Base-by-base conservation (phyloP, 92 coral and sea anemone genomes). In the Epizoanthus scotinus region DNA sequence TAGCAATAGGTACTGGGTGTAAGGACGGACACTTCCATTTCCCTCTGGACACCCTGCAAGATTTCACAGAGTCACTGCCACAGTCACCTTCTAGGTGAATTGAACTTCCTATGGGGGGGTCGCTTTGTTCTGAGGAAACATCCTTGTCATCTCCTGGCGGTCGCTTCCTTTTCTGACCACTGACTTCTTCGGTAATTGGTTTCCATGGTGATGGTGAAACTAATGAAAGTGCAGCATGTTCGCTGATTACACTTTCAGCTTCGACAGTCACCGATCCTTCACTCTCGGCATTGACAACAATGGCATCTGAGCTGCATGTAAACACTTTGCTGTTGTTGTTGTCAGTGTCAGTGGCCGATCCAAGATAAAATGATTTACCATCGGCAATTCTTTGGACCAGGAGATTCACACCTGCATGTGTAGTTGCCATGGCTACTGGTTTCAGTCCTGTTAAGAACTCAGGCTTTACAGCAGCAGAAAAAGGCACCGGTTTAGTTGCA, bases 381-480 rank as follows among this genome's bases (percentile, higher is more conserved):
- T 86, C 94, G 12, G 86, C 69, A 17, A 49, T 67, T 73, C 88
- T 88, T 75, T 88, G 82, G 15, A 87, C 91, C 63, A 94, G 86
- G 0, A 91, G 81, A 26, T 92, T 89, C 54, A 94, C 84, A 58
- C 98, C 98, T 73, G 88, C 75, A 17, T 88, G 38, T 8, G 95
- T 94, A 18, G 93, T 54, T 67, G 98, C 87, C 88, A 94, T 84
- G 78, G 98, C 86, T 54, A 94, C 71, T 15, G 98, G 95, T 49
- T 73, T 92, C 20, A 92, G 77, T 1, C 94, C 97, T 15, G 89
- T 77, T 19, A 85, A 81, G 38, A 87, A 86, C 31, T 92, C 92
- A 79, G 86, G 81, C 36, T 86, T 82, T 28, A 38, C 68, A 34
- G 56, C 8, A 9, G 52, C 15, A 10, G 82, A 24, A 0, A 50